Evolutionary conservation across 2,797 vertebrate genomes (phyloP).

Genomic region (Lacerta bilineata): DNA sequence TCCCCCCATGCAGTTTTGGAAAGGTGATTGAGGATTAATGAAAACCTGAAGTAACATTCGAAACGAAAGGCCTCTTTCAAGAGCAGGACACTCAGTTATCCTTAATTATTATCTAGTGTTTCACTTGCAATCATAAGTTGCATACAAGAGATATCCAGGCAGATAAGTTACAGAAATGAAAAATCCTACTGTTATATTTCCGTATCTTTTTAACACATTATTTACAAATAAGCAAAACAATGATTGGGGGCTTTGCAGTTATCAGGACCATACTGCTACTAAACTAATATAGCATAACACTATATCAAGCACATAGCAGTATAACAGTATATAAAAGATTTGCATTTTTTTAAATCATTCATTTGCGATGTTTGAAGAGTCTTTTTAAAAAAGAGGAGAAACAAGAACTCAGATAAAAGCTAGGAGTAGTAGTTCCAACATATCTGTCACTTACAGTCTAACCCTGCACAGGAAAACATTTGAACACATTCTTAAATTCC

Average conservation of each 20-base stretch:
- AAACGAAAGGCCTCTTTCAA: conserved; percentile 24
- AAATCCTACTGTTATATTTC: background rate
- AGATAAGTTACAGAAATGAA: conserved; percentile 16
- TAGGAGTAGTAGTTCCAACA: background rate
- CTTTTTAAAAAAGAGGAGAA: background rate
- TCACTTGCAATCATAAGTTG: background rate
- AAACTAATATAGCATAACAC: conserved; percentile 16
- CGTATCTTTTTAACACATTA: conserved; percentile 1
- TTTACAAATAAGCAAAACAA: background rate
- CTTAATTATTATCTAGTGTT: conserved; percentile 29
- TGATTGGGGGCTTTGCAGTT: background rate
- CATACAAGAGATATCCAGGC: background rate
- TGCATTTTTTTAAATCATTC: conserved; percentile 44
- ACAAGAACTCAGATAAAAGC: background rate
- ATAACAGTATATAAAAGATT: conserved; percentile 10
- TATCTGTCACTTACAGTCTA: background rate
- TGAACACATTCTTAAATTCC: background rate
- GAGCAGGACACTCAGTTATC: background rate
- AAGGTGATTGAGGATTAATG: background rate
- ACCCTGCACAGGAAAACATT: accelerated
- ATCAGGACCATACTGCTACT: background rate
- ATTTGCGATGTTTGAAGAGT: accelerated
- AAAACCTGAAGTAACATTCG: background rate
- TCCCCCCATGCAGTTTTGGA: conserved; percentile 24
- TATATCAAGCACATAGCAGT: background rate